Base-by-base conservation (phyloP, 2,113 vertebrate genomes). In the Calidris pugnax region DNA sequence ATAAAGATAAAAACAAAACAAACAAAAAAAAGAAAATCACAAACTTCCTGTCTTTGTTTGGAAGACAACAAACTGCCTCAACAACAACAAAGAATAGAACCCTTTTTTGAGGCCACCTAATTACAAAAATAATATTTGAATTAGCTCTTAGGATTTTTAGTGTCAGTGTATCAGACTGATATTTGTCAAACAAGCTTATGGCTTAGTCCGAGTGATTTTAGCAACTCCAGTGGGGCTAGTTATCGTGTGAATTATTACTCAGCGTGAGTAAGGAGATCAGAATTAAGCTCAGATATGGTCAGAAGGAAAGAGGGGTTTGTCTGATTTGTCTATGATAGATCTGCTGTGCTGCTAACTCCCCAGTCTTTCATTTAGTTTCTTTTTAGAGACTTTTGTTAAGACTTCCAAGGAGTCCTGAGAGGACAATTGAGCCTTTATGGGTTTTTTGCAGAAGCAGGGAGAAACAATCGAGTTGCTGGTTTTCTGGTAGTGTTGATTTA, bases 351-450 rank as follows among this genome's bases (percentile, higher is more conserved):
- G 90, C 78, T 91, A 94, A 94, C 79, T 96, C 94, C 91, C 95
- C 84, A 53, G 87, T 96, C 95, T 95, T 97, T 91, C 91, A 96
- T 96, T 96, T 95, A 96, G 94, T 90, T 96, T 92, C 94, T 86
- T 96, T 95, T 96, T 96, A 96, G 94, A 95, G 92, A 96, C 95
- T 95, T 97, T 94, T 96, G 85, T 96, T 96, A 96, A 96, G 94
- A 95, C 75, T 95, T 95, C 55, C 76, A 91, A 96, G 85, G 91
- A 85, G 91, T 93, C 96, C 96, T 95, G 80, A 89, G 95, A 97
- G 97, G 64, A 96, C 95, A 95, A 95, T 95, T 93, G 92, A 95
- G 91, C 82, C 91, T 97, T 97, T 95, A 96, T 95, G 69, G 26
- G 4, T 1, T 95, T 95, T 95, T 92, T 93, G 43, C 66, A 91